Conservation (phyloP, 1,140 invertebrate species). For the Sitodiplosis mosellana region DNA sequence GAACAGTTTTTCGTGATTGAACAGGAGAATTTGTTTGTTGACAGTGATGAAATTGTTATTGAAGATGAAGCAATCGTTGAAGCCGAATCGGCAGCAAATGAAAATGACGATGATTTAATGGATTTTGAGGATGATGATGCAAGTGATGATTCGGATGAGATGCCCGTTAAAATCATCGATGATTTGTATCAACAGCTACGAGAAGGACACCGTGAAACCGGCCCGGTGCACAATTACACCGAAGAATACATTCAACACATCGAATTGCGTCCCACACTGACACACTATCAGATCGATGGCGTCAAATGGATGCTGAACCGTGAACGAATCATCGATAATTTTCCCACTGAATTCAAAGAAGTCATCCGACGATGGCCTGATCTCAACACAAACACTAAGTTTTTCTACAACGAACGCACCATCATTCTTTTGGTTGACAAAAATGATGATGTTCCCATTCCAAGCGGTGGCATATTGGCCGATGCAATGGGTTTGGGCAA, state of each 20-base stretch:
- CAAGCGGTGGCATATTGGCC: slow-evolving; percentile 56
- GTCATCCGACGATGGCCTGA: slow-evolving; percentile 5
- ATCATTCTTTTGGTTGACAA: slow-evolving; percentile 23
- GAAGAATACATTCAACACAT: background rate
- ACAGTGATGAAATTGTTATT: background rate
- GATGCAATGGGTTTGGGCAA: slow-evolving; percentile 78
- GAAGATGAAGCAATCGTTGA: too few relatives aligned
- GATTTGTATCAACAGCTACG: background rate
- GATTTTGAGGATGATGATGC: background rate
- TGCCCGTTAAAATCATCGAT: background rate
- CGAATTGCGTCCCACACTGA: slow-evolving; percentile 22
- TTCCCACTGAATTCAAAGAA: slow-evolving; percentile 9
- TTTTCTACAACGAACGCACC: slow-evolving; percentile 30
- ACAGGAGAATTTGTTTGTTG: background rate
- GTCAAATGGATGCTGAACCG: slow-evolving; percentile 49
- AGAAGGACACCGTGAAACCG: background rate
- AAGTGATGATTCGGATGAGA: background rate
- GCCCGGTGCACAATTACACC: background rate
- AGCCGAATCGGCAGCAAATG: too few relatives aligned
- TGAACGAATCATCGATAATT: slow-evolving; percentile 21
- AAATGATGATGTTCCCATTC: slow-evolving; percentile 17
- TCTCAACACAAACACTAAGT: background rate
- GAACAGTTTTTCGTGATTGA: background rate
- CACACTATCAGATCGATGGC: slow-evolving; percentile 44
- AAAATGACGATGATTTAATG: too few relatives aligned